Evolutionary conservation across 2,797 vertebrate genomes (phyloP), one percentile per base, ranked within the genome.

Genomic region (Onychomys arenicola): DNA sequence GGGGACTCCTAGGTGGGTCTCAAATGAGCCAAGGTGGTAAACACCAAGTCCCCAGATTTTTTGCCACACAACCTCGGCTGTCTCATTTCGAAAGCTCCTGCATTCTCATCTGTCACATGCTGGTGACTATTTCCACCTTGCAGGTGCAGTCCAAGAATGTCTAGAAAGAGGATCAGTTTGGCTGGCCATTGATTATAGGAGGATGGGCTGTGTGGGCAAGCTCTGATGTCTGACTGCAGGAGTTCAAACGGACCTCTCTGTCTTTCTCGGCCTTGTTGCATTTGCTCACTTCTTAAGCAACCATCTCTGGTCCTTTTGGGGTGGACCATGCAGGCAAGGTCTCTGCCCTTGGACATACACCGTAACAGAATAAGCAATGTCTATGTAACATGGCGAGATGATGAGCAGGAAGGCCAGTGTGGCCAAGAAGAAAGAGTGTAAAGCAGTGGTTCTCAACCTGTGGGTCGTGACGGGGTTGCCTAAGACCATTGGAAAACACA

Each of bases 31-130:
- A 19, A 2, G 14, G 57, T 46, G 0, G 7, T 32, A 32, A 81
- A 77, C 57, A 32, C 23, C 43, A 87, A 9, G 4, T 4, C 14
- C 52, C 13, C 32, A 34, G n/a, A 16, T 63, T 37, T 34, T 52
- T 37, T 40, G 29, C 61, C 5, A 21, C 34, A 67, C 9, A 10
- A 19, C n/a, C 29, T n/a, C 8, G 29, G 29, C 6, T 0, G 0
- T 46, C 13, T 65, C 8, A 6, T 27, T 49, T 29, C 25, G 49
- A 57, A 71, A 80, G 8, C 6, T 75, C 6, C 29, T 2, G 14
- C 0, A 5, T n/a, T 27, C 43, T 81, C 23, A 1, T 49, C 17
- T 55, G 34, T 37, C 43, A 82, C 21, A 49, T 81, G 69, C 55
- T 55, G 3, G 27, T 40, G 32, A 71, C 29, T 23, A 21, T 78